These are phyloP conservation scores for Catharus fuscescens DNA, from an alignment of 2,113 vertebrate species.

Conservation along the genomic window DNA sequence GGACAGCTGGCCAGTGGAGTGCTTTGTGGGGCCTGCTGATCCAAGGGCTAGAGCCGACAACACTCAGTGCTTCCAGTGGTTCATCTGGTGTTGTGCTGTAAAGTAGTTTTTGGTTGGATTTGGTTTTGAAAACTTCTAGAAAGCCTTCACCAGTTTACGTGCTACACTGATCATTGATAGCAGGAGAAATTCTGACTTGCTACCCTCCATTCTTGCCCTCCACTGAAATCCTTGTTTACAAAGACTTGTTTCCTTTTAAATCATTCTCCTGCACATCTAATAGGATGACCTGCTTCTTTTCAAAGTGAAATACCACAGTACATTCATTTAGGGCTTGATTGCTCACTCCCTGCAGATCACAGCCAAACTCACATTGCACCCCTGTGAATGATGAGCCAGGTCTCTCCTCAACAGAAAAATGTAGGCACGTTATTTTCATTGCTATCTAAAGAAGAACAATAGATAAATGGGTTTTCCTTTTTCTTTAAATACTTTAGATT, in stretches of 20 bases:
- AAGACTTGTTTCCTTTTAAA: slow-evolving; percentile 29
- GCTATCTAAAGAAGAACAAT: background rate
- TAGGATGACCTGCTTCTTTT: background rate
- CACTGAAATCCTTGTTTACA: background rate
- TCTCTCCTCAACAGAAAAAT: background rate
- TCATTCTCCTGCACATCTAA: background rate
- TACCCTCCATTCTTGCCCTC: rapidly evolving
- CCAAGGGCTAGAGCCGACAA: background rate
- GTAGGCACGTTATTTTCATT: background rate
- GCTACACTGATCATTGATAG: background rate
- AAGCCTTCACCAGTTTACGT: background rate
- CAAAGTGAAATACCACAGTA: background rate
- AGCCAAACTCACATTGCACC: background rate
- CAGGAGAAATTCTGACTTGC: background rate
- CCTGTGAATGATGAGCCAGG: background rate
- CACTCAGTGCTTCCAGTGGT: background rate
- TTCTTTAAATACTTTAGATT: background rate
- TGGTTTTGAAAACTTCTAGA: background rate
- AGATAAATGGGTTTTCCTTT: background rate
- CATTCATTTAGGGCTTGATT: background rate
- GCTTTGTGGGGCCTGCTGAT: background rate
- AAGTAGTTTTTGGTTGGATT: background rate
- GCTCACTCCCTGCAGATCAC: background rate
- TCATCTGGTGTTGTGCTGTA: background rate
- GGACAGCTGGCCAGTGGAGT: background rate